These are phyloP conservation scores for Drosophila mauritiana DNA, from an alignment of 1,140 invertebrate genomes.

Conservation along the genomic window DNA sequence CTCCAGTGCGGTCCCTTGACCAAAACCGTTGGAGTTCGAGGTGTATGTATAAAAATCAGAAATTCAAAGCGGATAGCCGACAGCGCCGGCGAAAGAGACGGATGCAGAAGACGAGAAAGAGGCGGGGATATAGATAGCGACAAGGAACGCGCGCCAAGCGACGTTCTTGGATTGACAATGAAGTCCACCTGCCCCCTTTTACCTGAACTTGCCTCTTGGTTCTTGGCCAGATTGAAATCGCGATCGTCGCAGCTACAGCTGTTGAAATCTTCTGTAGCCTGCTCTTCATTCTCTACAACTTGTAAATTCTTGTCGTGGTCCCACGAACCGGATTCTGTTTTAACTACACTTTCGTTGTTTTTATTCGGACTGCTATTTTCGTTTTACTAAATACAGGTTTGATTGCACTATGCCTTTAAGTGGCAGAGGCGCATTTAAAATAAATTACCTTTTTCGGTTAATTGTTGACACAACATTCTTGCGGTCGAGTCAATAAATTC, in stretches of 20 bases:
- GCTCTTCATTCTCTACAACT: slow-evolving; percentile 24
- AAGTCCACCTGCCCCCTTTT: slow-evolving; percentile 3
- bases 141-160: slow-evolving; percentile 56
- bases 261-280: slow-evolving; percentile 16
- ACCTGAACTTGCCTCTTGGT: neutral
- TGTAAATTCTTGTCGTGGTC: slow-evolving; percentile 29
- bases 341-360: slow-evolving; percentile 68
- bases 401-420: slow-evolving; percentile 46
- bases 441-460: slow-evolving; percentile 57
- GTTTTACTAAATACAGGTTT: slow-evolving; percentile 53
- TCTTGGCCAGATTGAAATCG: slow-evolving; percentile 38
- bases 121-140: slow-evolving; percentile 10
- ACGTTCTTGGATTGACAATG: slow-evolving; percentile 56
- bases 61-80: slow-evolving; percentile 43
- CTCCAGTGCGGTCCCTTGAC: slow-evolving; percentile 54
- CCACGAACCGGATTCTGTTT: slow-evolving; percentile 63
- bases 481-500: slow-evolving; percentile 46
- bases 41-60: slow-evolving; percentile 44
- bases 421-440: slow-evolving; percentile 57
- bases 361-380: slow-evolving; percentile 46
- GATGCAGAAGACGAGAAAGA: slow-evolving; percentile 1
- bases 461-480: slow-evolving; percentile 69
- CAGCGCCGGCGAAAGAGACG: slow-evolving; percentile 7
- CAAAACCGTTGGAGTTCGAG: slow-evolving; percentile 44
- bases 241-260: slow-evolving; percentile 15